Base-by-base conservation (phyloP, 2,797 vertebrate genomes). In the Diplodus puntazzo region DNA sequence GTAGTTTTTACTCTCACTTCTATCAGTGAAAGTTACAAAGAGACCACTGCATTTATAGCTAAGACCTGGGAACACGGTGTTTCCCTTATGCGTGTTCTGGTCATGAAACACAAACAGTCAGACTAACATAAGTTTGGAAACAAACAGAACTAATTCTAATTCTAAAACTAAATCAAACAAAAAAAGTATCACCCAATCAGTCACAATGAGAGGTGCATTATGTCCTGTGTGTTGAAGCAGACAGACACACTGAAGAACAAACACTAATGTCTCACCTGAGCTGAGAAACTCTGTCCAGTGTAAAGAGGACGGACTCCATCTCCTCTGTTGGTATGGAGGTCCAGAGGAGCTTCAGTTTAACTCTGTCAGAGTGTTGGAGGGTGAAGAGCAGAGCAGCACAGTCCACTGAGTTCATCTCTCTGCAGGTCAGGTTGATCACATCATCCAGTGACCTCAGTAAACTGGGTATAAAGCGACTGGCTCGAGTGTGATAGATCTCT, bases 311-410 rank as follows among this genome's bases (percentile, higher is more conserved):
- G n/a, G 70, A 63, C 64, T 73, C 7, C 14, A 16, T 23, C 12
- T n/a, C 50, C 67, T 0, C 59, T 46, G 74, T 4, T 69, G 82
- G 77, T 27, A 89, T 79, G 85, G 77, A 91, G 60, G 64, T 79
- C 88, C 87, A 89, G 69, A 83, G 17, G 75, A 92, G 87, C 25
- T 77, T 87, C 73, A 93, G 88, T 66, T 73, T 75, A 7, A 92
- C 79, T 55, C 60, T 10, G 20, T 81, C 80, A 60, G 85, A 71
- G 85, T 92, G 82, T 64, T 50, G 39, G 30, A 93, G 83, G 75
- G 46, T 86, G 76, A 87, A 92, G 72, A 82, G 27, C 84, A 93
- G 79, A 67, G 89, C 89, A 62, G 77, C 82, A 64, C 77, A 89
- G 87, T 91, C 88, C 48, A 45, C 77, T 1, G 73, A 81, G 80